Evolutionary conservation across 2,888 invertebrate genomes (phyloP).

Genomic region (Galerucella pusilla): DNA sequence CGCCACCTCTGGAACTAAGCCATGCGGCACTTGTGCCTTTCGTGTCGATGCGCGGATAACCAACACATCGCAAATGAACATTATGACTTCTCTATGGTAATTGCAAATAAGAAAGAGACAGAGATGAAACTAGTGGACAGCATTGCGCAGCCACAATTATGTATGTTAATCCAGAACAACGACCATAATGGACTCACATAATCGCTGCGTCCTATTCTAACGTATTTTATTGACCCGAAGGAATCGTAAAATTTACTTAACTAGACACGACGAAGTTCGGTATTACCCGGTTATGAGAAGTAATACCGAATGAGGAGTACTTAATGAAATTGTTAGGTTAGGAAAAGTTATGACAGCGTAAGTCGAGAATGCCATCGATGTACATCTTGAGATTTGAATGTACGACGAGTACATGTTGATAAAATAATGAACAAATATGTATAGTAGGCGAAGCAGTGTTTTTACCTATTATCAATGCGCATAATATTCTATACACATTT

Average conservation of each 20-base stretch:
- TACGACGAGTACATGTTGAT: constrained; percentile 10
- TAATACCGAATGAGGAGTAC: constrained; percentile 33
- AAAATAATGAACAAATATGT: constrained; percentile 21
- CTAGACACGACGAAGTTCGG: constrained; percentile 39
- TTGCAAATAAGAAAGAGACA: constrained; percentile 46
- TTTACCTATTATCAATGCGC: background rate
- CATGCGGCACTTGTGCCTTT: constrained; percentile 38
- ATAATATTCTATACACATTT: too few species aligned
- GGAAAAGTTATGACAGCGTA: constrained; percentile 27
- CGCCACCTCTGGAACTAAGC: constrained; percentile 28
- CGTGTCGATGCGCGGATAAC: constrained; percentile 44
- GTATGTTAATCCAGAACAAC: constrained; percentile 55
- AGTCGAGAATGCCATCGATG: constrained; percentile 17
- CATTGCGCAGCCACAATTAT: constrained; percentile 57
- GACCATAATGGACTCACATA: constrained; percentile 53
- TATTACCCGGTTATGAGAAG: constrained; percentile 28
- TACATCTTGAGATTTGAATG: constrained; percentile 27
- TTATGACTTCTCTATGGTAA: constrained; percentile 58
- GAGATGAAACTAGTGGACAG: constrained; percentile 37
- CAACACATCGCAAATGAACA: constrained; percentile 52
- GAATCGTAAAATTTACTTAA: constrained; percentile 50
- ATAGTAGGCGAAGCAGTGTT: constrained; percentile 1
- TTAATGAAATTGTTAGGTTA: constrained; percentile 36
- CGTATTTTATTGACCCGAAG: constrained; percentile 47
- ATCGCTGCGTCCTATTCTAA: constrained; percentile 50